Percentiles rank a stretch among this genome's conserved stretches.
Conservation (phyloP, 2,113 vertebrate genomes). For the Heptranchias perlo region DNA sequence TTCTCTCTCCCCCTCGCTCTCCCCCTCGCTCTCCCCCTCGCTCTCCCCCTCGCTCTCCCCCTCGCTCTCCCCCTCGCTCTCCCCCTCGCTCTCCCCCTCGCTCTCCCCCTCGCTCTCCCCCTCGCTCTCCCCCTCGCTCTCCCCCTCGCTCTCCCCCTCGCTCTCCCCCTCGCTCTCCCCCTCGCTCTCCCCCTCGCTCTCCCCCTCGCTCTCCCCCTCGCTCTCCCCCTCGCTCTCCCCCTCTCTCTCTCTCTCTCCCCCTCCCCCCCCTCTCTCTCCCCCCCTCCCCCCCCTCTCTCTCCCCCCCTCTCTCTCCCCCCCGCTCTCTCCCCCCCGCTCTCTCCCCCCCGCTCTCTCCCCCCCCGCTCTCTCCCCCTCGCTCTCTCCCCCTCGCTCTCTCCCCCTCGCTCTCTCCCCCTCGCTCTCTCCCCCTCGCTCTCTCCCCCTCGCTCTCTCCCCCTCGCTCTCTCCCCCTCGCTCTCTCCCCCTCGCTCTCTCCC, state of each 20-base stretch:
- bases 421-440: not conserved
- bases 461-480: not conserved
- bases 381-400: not conserved
- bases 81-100: not conserved
- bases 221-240: not conserved
- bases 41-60: not conserved
- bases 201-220: not conserved
- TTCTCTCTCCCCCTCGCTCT: not conserved
- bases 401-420: not conserved
- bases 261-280: too few species aligned
- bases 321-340: too few species aligned
- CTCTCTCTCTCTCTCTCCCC: not conserved
- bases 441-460: too few species aligned
- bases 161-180: too few species aligned
- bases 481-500: not conserved
- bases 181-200: too few species aligned
- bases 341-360: not conserved
- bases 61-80: not conserved
- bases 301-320: too few species aligned
- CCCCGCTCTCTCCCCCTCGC: too few species aligned
- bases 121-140: too few species aligned
- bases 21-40: constrained; percentile 42
- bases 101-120: too few species aligned
- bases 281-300: too few species aligned
- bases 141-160: too few species aligned